Conservation (phyloP, 92 coral and sea anemone species). For the Metridium senile region DNA sequence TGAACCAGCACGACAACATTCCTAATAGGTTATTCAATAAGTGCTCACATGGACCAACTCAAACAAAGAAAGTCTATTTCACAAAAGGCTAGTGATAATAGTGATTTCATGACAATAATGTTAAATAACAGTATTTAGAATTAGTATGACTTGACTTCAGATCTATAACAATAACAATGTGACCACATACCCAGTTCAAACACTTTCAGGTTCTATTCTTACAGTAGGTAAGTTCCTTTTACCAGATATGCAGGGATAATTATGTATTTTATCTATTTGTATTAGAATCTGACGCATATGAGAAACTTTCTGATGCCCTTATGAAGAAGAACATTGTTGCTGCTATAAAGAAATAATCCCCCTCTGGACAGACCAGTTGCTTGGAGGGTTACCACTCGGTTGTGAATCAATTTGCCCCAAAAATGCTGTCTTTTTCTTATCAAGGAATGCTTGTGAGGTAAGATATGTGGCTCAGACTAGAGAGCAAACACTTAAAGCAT, state of each 20-base stretch:
- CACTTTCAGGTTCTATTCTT: too few relatives aligned
- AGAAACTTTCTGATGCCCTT: conserved; percentile 20
- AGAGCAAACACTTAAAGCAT: too few relatives aligned
- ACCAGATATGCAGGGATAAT: too few relatives aligned
- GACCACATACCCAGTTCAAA: too few relatives aligned
- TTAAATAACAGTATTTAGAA: background rate
- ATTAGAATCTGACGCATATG: conserved; percentile 38
- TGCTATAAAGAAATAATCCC: conserved; percentile 37
- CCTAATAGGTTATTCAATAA: conserved; percentile 54
- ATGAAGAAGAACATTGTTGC: conserved; percentile 10
- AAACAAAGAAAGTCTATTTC: conserved; percentile 50
- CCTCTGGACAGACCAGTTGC: conserved; percentile 45
- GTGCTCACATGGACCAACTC: conserved; percentile 50
- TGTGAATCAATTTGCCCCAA: conserved; percentile 46
- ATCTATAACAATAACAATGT: too few relatives aligned
- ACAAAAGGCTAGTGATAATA: conserved; percentile 48
- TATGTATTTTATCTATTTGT: too few relatives aligned
- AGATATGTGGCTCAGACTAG: background rate
- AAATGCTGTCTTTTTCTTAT: conserved; percentile 28
- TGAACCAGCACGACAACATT: conserved; percentile 46
- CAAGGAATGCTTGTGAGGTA: conserved; percentile 39
- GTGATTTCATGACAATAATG: background rate
- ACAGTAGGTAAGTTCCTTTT: too few relatives aligned
- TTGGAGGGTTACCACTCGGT: conserved; percentile 48
- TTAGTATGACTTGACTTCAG: too few relatives aligned